Evolutionary conservation across 2,113 vertebrate species (phyloP).

Genomic region (Oxyruncus cristatus): DNA sequence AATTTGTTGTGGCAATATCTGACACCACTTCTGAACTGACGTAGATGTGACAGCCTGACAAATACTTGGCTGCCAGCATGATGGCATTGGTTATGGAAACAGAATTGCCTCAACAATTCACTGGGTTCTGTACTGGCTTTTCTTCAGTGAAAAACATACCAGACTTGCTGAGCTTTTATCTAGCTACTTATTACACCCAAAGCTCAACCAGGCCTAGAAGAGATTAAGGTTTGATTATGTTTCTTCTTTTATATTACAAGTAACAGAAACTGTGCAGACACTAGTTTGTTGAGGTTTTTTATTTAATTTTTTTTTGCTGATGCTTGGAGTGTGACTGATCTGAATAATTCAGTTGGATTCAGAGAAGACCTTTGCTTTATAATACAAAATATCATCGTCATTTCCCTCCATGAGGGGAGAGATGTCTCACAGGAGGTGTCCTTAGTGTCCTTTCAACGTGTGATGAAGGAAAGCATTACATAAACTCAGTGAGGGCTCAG

Average conservation of each 20-base stretch:
- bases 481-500: not conserved
- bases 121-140: not conserved
- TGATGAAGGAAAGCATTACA: not conserved
- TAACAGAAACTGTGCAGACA: not conserved
- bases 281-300: not conserved
- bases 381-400: not conserved
- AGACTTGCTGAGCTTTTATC: conserved; percentile 37
- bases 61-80: conserved; percentile 22
- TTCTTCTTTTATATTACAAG: not conserved
- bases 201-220: not conserved
- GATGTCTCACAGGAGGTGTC: not conserved
- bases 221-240: not conserved
- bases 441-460: not conserved
- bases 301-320: not conserved
- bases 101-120: not conserved
- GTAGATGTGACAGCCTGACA: conserved; percentile 31
- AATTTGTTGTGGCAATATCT: conserved; percentile 63
- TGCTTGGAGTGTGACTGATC: not conserved
- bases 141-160: not conserved
- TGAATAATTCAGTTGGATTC: not conserved
- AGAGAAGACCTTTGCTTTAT: not conserved
- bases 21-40: conserved; percentile 42
- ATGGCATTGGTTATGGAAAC: conserved; percentile 13
- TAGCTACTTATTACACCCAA: not conserved
- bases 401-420: not conserved